Base-by-base conservation (phyloP, 2,113 vertebrate species). In the Scartelaos histophorus region DNA sequence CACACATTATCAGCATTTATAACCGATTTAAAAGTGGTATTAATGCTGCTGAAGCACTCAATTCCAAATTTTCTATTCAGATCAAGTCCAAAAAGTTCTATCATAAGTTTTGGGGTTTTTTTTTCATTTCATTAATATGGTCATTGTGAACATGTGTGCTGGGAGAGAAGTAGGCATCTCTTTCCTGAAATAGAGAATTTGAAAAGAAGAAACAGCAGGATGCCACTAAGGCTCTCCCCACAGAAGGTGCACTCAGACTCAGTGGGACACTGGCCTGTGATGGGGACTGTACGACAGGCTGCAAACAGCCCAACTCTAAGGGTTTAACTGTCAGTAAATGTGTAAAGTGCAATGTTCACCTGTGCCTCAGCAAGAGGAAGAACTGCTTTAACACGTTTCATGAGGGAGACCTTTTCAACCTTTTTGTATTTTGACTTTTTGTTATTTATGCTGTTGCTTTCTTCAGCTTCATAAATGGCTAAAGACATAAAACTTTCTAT, bases 81-180 rank as follows among this genome's bases (percentile, higher is more conserved):
- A 69, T 75, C 0, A 82, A 73, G 60, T 79, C 66, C 2, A 69
- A 54, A 15, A 82, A 78, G 51, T 78, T 65, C 49, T 74, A 74
- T 19, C 75, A 82, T 1, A 7, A n/a, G n/a, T n/a, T n/a, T n/a
- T n/a, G n/a, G n/a, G 49, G 46, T 73, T 83, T 0, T 82, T 79
- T 24, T 80, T 76, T 54, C 58, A 74, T n/a, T 74, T 80, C 35
- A 67, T 80, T n/a, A 67, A 71, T 25, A 69, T 74, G 78, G 78
- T 22, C 9, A 60, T 80, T 46, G 64, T 71, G 0, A 80, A 74
- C 56, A 67, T n/a, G n/a, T n/a, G n/a, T n/a, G n/a, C n/a, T n/a
- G n/a, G 24, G 69, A 69, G 53, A 79, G 68, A 38, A 66, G 80
- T 38, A 49, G 65, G 5, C 22, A 6, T 7, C 70, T 6, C 43